phyloP scores from a whole-genome alignment of 2,113 vertebrate genomes.

The Scartelaos histophorus region DNA sequence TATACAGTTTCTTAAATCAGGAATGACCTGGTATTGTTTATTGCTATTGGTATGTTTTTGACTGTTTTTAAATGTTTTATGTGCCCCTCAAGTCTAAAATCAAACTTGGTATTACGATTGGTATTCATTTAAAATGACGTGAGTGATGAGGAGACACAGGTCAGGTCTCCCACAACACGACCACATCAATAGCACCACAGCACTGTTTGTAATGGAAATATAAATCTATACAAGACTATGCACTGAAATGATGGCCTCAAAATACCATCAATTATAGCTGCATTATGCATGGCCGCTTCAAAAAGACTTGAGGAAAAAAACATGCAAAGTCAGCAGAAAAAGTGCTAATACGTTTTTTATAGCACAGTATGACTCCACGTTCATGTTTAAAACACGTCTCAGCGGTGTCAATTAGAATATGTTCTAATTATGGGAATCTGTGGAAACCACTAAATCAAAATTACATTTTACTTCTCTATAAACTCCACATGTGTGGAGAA shows the following conservation, averaged over 20 bases:
- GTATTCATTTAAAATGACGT: neutral
- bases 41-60: no score
- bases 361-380: neutral
- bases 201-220: conserved; percentile 6
- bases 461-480: neutral
- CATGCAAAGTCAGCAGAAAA: conserved; percentile 1
- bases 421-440: neutral
- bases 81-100: no score
- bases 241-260: conserved; percentile 1
- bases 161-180: neutral
- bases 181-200: conserved; percentile 13
- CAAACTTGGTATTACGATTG: no score
- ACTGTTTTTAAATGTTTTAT: no score
- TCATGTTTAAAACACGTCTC: neutral
- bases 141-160: neutral
- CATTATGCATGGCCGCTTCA: neutral
- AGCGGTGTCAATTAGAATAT: neutral
- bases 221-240: conserved; percentile 21
- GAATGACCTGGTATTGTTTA: neutral
- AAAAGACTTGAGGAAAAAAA: neutral
- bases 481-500: neutral
- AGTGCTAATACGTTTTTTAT: conserved; percentile 7
- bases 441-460: neutral
- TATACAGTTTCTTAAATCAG: neutral
- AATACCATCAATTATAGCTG: conserved; percentile 1